Conservation (phyloP, 2,113 vertebrate species). For the Micromys minutus region DNA sequence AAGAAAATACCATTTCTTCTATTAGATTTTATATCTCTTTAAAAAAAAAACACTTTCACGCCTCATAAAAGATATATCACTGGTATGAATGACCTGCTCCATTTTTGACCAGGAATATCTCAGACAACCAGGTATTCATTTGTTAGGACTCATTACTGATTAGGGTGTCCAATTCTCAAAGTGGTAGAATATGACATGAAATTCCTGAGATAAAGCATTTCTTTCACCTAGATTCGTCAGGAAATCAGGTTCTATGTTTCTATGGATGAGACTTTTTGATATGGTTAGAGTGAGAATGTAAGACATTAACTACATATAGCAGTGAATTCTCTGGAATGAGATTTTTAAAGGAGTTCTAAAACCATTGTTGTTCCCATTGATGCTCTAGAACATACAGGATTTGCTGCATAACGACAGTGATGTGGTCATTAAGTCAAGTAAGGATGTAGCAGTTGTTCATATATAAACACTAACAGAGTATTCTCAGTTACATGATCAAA, state of each 20-base stretch:
- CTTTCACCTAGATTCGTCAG: conserved; percentile 52
- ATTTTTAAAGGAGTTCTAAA: conserved; percentile 14
- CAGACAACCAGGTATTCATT: conserved; percentile 50
- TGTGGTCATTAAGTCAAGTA: conserved; percentile 23
- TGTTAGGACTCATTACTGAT: conserved; percentile 57
- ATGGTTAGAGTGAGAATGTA: not conserved
- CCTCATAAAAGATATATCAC: not conserved
- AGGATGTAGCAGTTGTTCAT: not conserved
- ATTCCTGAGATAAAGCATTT: conserved; percentile 65
- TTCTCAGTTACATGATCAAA: not conserved
- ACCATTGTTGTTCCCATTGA: not conserved
- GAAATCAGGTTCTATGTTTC: conserved; percentile 43
- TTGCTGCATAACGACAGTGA: not conserved
- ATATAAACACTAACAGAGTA: conserved; percentile 47
- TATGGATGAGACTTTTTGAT: conserved; percentile 49
- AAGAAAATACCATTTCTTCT: conserved; percentile 43
- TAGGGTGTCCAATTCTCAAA: conserved; percentile 39
- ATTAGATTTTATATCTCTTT: conserved; percentile 50
- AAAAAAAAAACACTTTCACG: conserved; percentile 54
- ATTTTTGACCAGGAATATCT: conserved; percentile 47
- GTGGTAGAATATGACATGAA: conserved; percentile 23
- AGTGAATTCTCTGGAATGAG: conserved; percentile 45
- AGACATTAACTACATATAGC: conserved; percentile 48
- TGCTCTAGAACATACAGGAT: conserved; percentile 8
- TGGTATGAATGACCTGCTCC: conserved; percentile 48